Conservation (phyloP, 2,888 invertebrate species). For the Leptogaster cylindrica region DNA sequence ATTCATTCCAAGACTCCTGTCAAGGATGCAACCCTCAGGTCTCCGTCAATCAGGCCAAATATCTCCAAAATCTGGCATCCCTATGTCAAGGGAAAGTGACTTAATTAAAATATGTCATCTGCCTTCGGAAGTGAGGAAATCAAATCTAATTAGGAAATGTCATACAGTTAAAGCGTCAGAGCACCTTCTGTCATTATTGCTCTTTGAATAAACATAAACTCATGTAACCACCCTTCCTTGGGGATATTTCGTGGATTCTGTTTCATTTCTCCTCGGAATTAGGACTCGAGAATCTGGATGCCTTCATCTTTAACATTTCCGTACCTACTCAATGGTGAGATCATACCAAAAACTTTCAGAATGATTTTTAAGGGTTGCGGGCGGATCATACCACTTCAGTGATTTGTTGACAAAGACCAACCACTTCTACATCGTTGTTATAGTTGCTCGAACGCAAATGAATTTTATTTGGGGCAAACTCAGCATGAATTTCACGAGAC, state of each 20-base stretch:
- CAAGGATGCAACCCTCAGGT: too few species aligned
- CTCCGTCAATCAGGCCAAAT: constrained; percentile 21
- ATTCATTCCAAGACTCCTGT: too few species aligned
- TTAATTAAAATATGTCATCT: constrained; percentile 41
- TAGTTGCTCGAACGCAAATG: too few species aligned
- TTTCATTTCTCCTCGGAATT: constrained; percentile 9
- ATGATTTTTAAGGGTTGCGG: background rate
- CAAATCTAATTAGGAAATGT: constrained; percentile 41
- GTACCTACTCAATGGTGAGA: background rate
- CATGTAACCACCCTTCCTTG: constrained; percentile 13
- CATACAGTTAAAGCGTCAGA: constrained; percentile 28
- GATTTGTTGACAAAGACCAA: background rate
- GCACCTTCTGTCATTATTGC: constrained; percentile 16
- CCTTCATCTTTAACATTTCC: background rate
- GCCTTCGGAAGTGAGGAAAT: constrained; percentile 30
- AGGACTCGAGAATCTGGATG: background rate
- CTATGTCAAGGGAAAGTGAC: constrained; percentile 32
- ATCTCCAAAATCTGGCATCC: constrained; percentile 19
- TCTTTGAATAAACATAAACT: constrained; percentile 29
- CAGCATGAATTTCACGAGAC: too few species aligned
- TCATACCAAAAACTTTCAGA: background rate
- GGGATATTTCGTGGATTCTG: background rate
- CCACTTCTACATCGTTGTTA: too few species aligned
- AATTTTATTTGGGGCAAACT: too few species aligned
- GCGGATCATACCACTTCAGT: background rate